Base-by-base conservation (phyloP, 1,140 invertebrate genomes). In the Pseudachorutes palmiensis region DNA sequence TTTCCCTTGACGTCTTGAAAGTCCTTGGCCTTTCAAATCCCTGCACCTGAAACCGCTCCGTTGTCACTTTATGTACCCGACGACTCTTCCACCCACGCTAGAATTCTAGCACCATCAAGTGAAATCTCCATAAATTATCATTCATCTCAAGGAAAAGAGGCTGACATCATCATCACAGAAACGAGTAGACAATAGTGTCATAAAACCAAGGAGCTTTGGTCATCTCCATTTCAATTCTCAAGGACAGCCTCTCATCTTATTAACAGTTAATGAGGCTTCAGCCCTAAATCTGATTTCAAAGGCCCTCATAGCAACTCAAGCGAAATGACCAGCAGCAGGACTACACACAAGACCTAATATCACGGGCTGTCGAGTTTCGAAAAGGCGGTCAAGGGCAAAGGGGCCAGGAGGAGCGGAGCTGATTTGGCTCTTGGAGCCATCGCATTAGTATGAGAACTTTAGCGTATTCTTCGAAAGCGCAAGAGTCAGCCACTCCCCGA, bases 401-500 rank as follows among this genome's bases (percentile, higher is more conserved):
- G 36, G 19, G 9, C 19, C 36, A 12, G 36, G 36, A 45, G 36
- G 36, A 45, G 36, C 36, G 19, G n/a, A n/a, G n/a, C n/a, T n/a
- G n/a, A n/a, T n/a, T n/a, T n/a, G n/a, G n/a, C n/a, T n/a, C n/a
- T n/a, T n/a, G n/a, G n/a, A n/a, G n/a, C n/a, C n/a, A n/a, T n/a
- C n/a, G n/a, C n/a, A n/a, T n/a, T 45, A 45, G 19, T 12, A 45
- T 9, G 36, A 19, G 36, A 12, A 12, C 19, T 45, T 45, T 19
- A 45, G 36, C 36, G 36, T 45, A 45, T 12, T 9, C 9, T 19
- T 9, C 9, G 9, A 19, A 9, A 45, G 36, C 36, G 36, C 36
- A 45, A 19, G 36, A 45, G 24, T 55, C 14, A 26, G 51, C 51
- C 51, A 12, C 51, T 55, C 51, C 51, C 51, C 51, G 51, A 55